A percentile compares a stretch with the other conserved stretches of the same genome.
Evolutionary conservation across 1,140 invertebrate species (phyloP).

Genomic region (Drosophila ohnishii): DNA sequence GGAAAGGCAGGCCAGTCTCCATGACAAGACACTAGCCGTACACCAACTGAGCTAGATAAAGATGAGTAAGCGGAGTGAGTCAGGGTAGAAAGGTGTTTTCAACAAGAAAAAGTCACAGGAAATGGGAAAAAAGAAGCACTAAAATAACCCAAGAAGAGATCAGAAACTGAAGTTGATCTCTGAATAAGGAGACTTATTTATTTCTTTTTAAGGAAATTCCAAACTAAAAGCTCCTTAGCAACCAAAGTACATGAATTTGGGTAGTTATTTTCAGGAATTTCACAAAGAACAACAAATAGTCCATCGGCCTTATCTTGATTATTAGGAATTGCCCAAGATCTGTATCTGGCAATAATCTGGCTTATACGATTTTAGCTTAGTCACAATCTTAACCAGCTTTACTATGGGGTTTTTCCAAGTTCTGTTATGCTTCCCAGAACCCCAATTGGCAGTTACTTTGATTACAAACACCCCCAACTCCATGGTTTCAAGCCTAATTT

Average conservation of each 20-base stretch:
- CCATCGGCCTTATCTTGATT: neutral
- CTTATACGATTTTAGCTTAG: slow-evolving; percentile 1
- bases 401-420: slow-evolving; percentile 9
- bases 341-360: slow-evolving; percentile 8
- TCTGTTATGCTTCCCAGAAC: neutral
- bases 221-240: neutral
- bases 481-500: neutral
- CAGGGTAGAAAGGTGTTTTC: neutral
- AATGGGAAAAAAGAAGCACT: neutral
- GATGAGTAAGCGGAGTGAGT: slow-evolving; percentile 39
- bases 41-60: neutral
- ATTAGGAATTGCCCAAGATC: slow-evolving; percentile 8
- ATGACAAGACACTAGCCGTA: slow-evolving; percentile 23
- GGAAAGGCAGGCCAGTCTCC: slow-evolving; percentile 5
- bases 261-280: neutral
- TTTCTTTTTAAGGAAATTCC: neutral
- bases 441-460: neutral
- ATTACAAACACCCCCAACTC: neutral
- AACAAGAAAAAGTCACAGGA: neutral
- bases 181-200: neutral
- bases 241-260: neutral
- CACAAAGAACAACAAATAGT: neutral
- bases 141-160: neutral
- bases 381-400: neutral
- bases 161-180: no score